Evolutionary conservation across 2,797 vertebrate genomes (phyloP).

Genomic region (Rachycentron canadum): DNA sequence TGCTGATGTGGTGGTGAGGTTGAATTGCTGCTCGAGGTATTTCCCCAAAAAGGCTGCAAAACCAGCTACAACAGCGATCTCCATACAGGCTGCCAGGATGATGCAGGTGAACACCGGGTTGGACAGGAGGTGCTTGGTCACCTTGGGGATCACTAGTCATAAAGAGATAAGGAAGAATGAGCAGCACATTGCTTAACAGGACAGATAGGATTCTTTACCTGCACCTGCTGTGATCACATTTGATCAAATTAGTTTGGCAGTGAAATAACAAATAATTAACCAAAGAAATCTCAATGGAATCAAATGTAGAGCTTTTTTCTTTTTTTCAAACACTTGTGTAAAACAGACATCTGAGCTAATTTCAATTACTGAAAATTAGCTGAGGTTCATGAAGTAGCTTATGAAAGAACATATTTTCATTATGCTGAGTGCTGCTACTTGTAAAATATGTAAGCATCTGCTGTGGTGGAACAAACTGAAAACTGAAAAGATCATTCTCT

Average conservation of each 20-base stretch:
- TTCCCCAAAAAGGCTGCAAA: slow-evolving; percentile 98
- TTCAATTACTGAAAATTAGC: not conserved
- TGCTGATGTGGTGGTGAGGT: slow-evolving; percentile 96
- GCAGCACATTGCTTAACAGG: not conserved
- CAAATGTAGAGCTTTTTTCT: not conserved
- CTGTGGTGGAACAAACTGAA: not conserved
- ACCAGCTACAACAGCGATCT: slow-evolving; percentile 97
- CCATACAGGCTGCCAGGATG: slow-evolving; percentile 97
- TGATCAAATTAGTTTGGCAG: not conserved
- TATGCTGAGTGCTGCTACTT: not conserved
- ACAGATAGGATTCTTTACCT: not conserved
- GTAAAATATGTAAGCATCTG: not conserved
- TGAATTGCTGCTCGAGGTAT: slow-evolving; percentile 99
- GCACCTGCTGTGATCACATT: not conserved
- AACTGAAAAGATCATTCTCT: no score
- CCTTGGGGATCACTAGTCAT: slow-evolving; percentile 93
- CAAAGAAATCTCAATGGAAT: not conserved
- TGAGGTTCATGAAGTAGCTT: not conserved
- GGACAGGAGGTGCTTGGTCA: slow-evolving; percentile 96
- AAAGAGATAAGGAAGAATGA: not conserved
- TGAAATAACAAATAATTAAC: not conserved
- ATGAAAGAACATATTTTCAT: not conserved
- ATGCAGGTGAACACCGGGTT: slow-evolving; percentile 99
- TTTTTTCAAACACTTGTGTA: not conserved
- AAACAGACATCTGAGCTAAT: not conserved